Evolutionary conservation across 2,113 vertebrate species (phyloP).

Genomic region (Rhinopomastus cyanomelas): DNA sequence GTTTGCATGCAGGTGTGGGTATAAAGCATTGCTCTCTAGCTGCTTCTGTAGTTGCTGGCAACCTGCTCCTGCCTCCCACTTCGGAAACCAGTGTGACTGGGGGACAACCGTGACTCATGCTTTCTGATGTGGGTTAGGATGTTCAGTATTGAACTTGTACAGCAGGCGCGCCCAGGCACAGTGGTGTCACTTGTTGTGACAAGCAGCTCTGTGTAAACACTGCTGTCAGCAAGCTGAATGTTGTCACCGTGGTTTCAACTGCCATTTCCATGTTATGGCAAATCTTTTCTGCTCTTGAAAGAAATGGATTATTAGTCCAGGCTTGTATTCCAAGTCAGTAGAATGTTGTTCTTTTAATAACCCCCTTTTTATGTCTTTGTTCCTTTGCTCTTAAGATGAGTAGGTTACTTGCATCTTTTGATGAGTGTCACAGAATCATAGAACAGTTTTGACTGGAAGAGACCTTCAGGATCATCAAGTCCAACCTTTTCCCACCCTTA

Average conservation of each 20-base stretch:
- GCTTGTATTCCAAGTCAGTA: background rate
- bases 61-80: slow-evolving; percentile 19
- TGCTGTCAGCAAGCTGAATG: background rate
- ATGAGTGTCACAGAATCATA: background rate
- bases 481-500: too few relatives aligned
- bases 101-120: slow-evolving; percentile 21
- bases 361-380: background rate
- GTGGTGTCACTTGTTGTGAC: background rate
- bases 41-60: slow-evolving; percentile 8
- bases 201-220: background rate
- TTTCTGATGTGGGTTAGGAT: background rate
- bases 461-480: too few relatives aligned
- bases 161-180: background rate
- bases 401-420: background rate
- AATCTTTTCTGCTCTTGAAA: background rate
- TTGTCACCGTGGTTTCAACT: background rate
- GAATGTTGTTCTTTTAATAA: background rate
- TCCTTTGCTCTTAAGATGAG: background rate
- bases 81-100: slow-evolving; percentile 24
- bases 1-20: background rate
- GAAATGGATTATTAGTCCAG: background rate
- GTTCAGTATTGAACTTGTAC: slow-evolving; percentile 30
- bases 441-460: too few relatives aligned
- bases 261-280: background rate
- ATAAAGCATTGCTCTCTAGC: background rate